Conservation (phyloP, 2,797 vertebrate genomes). For the Falco columbarius region DNA sequence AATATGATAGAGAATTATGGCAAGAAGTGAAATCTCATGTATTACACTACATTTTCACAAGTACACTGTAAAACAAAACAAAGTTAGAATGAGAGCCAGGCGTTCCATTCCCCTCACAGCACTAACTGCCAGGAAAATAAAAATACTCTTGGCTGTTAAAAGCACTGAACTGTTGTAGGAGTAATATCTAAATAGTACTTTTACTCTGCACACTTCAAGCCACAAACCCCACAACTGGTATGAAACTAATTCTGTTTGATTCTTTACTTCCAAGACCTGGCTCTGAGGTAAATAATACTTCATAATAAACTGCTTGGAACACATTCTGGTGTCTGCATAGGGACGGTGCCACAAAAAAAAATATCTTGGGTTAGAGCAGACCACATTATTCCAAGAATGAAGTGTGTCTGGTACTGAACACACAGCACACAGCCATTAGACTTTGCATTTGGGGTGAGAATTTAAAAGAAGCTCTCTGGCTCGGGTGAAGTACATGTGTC, state of each 20-base stretch:
- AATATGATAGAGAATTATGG: neutral
- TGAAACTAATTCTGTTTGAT: neutral
- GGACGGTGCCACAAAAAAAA: neutral
- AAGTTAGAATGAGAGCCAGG: neutral
- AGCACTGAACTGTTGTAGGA: neutral
- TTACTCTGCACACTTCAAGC: neutral
- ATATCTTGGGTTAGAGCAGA: neutral
- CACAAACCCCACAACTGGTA: neutral
- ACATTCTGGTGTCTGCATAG: neutral
- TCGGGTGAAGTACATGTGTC: neutral
- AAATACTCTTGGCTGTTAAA: neutral
- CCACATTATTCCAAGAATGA: neutral
- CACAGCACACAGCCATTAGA: neutral
- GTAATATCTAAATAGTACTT: neutral
- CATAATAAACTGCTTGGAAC: neutral
- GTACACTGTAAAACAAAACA: accelerated
- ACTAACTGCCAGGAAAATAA: neutral
- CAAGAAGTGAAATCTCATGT: neutral
- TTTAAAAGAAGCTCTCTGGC: neutral
- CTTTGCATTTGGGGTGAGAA: neutral
- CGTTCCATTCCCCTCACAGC: neutral
- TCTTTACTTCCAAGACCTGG: neutral
- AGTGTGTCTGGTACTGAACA: neutral
- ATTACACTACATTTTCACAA: neutral
- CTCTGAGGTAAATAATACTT: neutral